Evolutionary conservation across 1,140 invertebrate species (phyloP), one percentile per base, ranked within the genome.

Genomic region (Drepana arcuata): DNA sequence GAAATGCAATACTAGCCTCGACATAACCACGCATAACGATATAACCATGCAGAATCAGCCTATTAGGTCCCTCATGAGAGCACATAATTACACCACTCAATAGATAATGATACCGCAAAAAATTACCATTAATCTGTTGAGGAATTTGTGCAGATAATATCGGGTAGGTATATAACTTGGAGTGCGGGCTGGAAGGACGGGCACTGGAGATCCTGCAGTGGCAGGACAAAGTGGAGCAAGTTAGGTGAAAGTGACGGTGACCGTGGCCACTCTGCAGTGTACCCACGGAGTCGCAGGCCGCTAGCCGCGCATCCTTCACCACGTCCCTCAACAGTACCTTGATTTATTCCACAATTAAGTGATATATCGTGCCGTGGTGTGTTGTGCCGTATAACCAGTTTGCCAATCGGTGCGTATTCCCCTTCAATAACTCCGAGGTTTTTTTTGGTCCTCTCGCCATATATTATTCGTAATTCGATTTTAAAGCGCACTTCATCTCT

Each of bases 231-330:
- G 70, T 74, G 57, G 66, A 65, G 37, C 64, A 53, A 29, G 30
- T 18, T n/a, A 27, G 46, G 72, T 77, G 75, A 80, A 80, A 80
- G 75, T 70, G 62, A 52, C 50, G 53, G 66, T 58, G 58, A 48
- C 62, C 34, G 31, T 41, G 41, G 34, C 21, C 39, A 34, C 41
- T 41, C 43, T 40, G 56, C 51, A 48, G 36, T 55, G 34, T 48
- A 48, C 6, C 15, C 30, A 45, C 51, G 34, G 52, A 57, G 51
- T 49, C 34, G 69, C 53, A 48, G 48, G 41, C 53, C 51, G 49
- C 48, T 58, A 62, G 57, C 36, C 36, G 41, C 31, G 10, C 14
- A 13, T 40, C 29, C 16, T 27, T 26, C 27, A 9, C 18, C 25
- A 28, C 25, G 25, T 34, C 25, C 38, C 26, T 26, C 13, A 10